Evolutionary conservation across 1,140 invertebrate genomes (phyloP).

Genomic region (Trachelipus rathkii): DNA sequence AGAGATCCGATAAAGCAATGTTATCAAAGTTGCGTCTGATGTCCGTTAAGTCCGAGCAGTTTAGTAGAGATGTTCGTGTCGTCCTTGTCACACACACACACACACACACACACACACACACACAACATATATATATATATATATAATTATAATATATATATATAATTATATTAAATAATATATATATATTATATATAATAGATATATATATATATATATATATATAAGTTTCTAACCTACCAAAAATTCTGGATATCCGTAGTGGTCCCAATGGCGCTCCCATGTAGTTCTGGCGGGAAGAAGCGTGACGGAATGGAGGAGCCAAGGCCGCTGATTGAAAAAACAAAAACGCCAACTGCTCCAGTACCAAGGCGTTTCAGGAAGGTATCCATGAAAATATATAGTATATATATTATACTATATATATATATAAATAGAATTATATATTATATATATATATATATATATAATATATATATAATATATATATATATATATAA

Average conservation of each 20-base stretch:
- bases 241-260: conserved; percentile 49
- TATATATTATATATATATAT: conserved; percentile 8
- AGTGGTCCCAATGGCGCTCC: conserved; percentile 73
- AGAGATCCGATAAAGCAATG: too few species aligned
- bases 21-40: too few species aligned
- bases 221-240: conserved; percentile 45
- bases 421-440: not conserved
- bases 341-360: conserved; percentile 48
- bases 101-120: too few species aligned
- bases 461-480: conserved; percentile 11
- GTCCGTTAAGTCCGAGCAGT: too few species aligned
- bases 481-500: conserved; percentile 12
- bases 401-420: not conserved
- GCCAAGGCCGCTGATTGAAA: conserved; percentile 72
- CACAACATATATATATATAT: too few species aligned
- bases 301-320: conserved; percentile 80
- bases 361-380: conserved; percentile 40
- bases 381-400: conserved; percentile 26
- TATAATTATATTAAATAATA: too few species aligned
- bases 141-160: too few species aligned
- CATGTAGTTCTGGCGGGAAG: conserved; percentile 84
- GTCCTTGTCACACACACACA: too few species aligned
- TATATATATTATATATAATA: too few species aligned
- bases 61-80: too few species aligned
- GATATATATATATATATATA: too few species aligned